phyloP scores from a whole-genome alignment of 30 jellyfish, hydroid and myxozoan species.

The Aurelia coerulea region DNA sequence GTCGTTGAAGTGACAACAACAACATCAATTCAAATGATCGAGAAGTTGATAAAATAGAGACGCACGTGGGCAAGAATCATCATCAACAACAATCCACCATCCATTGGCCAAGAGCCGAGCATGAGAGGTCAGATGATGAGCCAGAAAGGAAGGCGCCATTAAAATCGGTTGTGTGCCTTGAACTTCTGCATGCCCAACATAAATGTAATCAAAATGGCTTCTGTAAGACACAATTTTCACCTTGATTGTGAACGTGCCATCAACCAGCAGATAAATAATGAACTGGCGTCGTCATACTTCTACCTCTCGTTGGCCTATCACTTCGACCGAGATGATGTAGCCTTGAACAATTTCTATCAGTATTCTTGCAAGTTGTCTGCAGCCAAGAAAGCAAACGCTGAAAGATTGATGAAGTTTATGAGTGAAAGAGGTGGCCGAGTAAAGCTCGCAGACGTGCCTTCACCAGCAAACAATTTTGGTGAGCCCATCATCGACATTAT shows the following conservation, averaged over 20 bases:
- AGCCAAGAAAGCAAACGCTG: slow-evolving; percentile 45
- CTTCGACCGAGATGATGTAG: slow-evolving; percentile 80
- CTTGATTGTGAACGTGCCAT: slow-evolving; percentile 60
- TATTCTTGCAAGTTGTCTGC: slow-evolving; percentile 60
- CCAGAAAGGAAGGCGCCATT: no score
- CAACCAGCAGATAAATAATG: slow-evolving; percentile 49
- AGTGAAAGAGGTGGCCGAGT: slow-evolving; percentile 81
- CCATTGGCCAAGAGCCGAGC: no score
- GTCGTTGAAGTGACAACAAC: no score
- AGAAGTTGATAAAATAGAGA: no score
- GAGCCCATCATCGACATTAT: slow-evolving; percentile 24
- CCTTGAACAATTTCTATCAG: slow-evolving; percentile 53
- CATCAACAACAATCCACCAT: no score
- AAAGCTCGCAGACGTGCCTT: slow-evolving; percentile 33
- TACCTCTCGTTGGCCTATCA: slow-evolving; percentile 74
- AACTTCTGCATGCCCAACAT: no score
- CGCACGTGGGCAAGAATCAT: no score
- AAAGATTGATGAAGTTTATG: slow-evolving; percentile 33
- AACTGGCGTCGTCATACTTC: slow-evolving; percentile 69
- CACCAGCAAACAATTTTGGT: slow-evolving; percentile 60
- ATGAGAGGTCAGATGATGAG: no score
- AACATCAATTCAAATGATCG: no score
- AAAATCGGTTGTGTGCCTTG: no score
- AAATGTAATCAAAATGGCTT: slow-evolving; percentile 14
- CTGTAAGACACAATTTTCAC: slow-evolving; percentile 65